phyloP scores from a whole-genome alignment of 2,888 invertebrate species.

The Eristalinus aeneus region DNA sequence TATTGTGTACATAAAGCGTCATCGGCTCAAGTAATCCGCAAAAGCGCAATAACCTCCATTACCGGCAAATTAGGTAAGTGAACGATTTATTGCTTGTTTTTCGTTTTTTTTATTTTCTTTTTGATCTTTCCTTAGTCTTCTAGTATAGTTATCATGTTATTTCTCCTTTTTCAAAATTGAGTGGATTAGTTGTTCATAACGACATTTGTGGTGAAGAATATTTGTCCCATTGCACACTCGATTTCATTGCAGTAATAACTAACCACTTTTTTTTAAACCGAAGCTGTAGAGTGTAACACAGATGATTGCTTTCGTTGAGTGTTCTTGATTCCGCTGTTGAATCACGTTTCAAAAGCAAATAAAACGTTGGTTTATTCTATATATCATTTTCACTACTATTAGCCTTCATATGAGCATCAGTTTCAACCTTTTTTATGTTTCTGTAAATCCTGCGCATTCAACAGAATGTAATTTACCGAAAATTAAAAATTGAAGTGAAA shows the following conservation, averaged over 20 bases:
- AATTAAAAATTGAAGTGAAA: no score
- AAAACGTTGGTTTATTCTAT: no score
- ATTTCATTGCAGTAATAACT: not conserved
- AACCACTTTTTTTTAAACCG: not conserved
- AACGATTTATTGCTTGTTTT: constrained; percentile 68
- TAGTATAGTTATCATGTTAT: not conserved
- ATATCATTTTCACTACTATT: no score
- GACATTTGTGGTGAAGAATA: not conserved
- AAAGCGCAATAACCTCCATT: constrained; percentile 95
- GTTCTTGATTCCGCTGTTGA: not conserved
- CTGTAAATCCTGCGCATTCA: no score
- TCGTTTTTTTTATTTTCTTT: constrained; percentile 14
- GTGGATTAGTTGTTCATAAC: not conserved
- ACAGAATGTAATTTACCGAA: no score
- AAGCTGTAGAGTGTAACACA: not conserved
- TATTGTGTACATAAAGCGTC: constrained; percentile 78
- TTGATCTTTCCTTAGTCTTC: constrained; percentile 1
- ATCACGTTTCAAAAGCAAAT: no score
- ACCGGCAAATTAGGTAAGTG: constrained; percentile 95
- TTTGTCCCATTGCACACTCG: not conserved
- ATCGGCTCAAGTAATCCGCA: constrained; percentile 84
- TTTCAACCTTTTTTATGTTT: no score
- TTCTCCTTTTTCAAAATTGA: not conserved
- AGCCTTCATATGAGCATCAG: no score
- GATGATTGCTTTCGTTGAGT: not conserved